A percentile compares a stretch with the other conserved stretches of the same genome.
Evolutionary conservation across 2,797 vertebrate species (phyloP).

Genomic region (Neopelma chrysocephalum): DNA sequence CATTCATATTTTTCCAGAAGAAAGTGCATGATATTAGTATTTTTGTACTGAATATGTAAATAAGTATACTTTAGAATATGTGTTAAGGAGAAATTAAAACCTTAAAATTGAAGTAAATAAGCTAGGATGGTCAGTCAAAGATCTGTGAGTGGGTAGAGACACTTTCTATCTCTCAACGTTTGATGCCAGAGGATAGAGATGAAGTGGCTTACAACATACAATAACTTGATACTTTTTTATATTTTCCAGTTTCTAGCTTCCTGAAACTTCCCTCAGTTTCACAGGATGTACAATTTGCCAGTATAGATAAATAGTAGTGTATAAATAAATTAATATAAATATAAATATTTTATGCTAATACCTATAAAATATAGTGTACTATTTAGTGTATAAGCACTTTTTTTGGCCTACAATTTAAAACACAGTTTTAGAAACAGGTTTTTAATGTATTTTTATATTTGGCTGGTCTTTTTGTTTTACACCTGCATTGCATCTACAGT

Average conservation of each 20-base stretch:
- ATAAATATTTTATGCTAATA: neutral
- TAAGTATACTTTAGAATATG: neutral
- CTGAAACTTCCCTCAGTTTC: neutral
- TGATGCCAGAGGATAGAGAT: neutral
- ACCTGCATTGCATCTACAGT: neutral
- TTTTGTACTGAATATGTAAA: neutral
- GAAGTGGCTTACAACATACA: neutral
- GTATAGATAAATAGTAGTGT: neutral
- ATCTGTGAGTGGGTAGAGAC: neutral
- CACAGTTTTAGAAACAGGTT: neutral
- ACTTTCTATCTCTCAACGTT: neutral
- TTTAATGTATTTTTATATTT: neutral
- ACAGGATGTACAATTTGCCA: neutral
- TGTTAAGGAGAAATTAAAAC: neutral
- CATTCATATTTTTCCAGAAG: neutral
- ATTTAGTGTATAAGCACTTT: neutral
- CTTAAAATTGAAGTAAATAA: neutral
- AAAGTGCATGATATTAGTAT: neutral
- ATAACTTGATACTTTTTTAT: neutral
- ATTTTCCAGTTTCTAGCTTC: neutral
- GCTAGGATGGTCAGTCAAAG: neutral
- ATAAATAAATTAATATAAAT: neutral
- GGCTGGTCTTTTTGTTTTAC: neutral
- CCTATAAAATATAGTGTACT: neutral
- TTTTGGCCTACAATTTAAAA: neutral